A percentile compares a stretch with the other conserved stretches of the same genome.
Conservation (phyloP, 2,797 vertebrate genomes). For the Mus caroli region DNA sequence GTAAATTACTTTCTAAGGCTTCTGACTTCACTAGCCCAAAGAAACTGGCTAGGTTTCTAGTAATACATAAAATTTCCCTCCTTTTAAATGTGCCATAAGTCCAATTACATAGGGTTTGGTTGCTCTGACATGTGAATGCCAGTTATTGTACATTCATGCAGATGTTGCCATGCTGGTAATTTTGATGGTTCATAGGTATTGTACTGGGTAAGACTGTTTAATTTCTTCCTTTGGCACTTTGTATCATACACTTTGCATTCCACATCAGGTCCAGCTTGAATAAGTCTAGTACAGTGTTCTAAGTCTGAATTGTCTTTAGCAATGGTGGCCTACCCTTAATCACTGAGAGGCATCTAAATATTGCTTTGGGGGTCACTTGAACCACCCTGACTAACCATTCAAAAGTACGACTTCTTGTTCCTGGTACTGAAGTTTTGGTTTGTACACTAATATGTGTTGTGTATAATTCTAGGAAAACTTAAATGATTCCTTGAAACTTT, state of each 20-base stretch:
- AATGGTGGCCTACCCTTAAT: background rate
- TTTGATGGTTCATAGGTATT: background rate
- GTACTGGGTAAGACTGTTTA: background rate
- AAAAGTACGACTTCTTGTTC: background rate
- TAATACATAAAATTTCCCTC: background rate
- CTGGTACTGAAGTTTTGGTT: background rate
- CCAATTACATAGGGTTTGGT: background rate
- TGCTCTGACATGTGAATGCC: background rate
- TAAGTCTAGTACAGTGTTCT: too few relatives aligned
- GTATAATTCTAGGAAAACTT: background rate
- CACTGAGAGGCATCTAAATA: background rate
- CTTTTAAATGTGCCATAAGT: background rate
- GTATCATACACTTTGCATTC: background rate
- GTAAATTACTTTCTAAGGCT: background rate
- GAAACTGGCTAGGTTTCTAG: background rate
- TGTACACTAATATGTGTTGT: background rate
- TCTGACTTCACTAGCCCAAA: background rate
- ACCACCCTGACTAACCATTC: background rate
- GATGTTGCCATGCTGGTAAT: background rate
- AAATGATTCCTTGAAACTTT: background rate
- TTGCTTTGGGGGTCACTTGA: background rate
- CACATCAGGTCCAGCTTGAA: background rate
- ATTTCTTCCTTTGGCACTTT: background rate
- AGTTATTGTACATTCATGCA: too few relatives aligned
- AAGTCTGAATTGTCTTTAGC: background rate